A percentile compares a stretch with the other conserved stretches of the same genome.
These are phyloP conservation scores for Drepana falcataria DNA, from an alignment of 2,888 invertebrate genomes.

Conservation along the genomic window DNA sequence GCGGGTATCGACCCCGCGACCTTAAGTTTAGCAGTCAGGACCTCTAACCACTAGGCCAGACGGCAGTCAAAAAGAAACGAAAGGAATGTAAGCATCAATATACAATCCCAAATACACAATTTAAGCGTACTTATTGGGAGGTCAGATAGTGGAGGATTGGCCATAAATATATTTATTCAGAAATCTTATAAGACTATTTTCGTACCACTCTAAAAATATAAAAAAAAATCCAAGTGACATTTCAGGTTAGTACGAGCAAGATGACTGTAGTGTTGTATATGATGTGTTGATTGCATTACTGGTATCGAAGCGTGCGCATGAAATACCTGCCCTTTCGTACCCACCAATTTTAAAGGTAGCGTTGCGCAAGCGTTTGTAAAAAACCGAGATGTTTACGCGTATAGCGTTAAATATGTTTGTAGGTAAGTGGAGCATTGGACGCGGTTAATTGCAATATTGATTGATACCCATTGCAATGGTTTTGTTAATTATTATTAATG, in stretches of 20 bases:
- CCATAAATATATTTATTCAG: too few relatives aligned
- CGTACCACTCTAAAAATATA: too few relatives aligned
- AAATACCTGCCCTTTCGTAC: constrained; percentile 56
- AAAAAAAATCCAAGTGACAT: neutral
- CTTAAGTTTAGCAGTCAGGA: too few relatives aligned
- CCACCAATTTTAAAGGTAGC: constrained; percentile 44
- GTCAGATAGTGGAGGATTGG: too few relatives aligned
- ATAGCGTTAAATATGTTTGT: constrained; percentile 56
- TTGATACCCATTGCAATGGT: constrained; percentile 45
- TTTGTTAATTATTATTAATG: constrained; percentile 23
- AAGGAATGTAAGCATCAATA: too few relatives aligned
- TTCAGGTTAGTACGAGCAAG: neutral
- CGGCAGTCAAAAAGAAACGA: too few relatives aligned
- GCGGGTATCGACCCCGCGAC: too few relatives aligned
- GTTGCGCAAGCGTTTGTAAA: constrained; percentile 43
- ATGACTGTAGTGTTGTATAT: constrained; percentile 8
- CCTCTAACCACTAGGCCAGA: too few relatives aligned
- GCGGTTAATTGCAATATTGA: constrained; percentile 49
- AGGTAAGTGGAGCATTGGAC: constrained; percentile 50
- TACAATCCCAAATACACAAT: too few relatives aligned
- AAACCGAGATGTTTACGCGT: constrained; percentile 52
- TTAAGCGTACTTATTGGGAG: too few relatives aligned
- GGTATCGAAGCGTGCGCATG: constrained; percentile 20
- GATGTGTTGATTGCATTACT: constrained; percentile 39
- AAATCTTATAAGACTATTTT: too few relatives aligned